Base-by-base conservation (phyloP, 2,113 vertebrate species). In the Sapayoa aenigma region DNA sequence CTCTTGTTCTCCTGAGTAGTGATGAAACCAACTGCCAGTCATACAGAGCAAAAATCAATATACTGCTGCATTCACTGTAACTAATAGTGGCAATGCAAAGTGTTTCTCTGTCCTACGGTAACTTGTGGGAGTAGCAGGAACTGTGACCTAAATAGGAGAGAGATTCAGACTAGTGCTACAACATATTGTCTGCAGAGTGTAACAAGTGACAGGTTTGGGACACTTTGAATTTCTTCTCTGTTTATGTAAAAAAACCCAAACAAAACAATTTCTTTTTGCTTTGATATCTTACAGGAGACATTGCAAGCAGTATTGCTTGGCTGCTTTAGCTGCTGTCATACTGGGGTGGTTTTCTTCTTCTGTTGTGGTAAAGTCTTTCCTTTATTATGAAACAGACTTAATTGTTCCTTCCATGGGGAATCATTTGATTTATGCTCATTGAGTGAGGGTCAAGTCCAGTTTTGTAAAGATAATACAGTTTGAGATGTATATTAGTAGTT, bases 81-180 rank as follows among this genome's bases (percentile, higher is more conserved):
- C 49, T 77, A 31, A 28, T 28, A 78, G 68, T 11, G 19, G 44
- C 30, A 62, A 9, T 60, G 15, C 24, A 74, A 78, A 50, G 74
- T 68, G n/a, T 76, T 95, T 53, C 37, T 78, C 39, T 83, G 75
- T 59, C 81, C 80, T 20, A 3, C 46, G 47, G 55, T 49, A 86
- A 84, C 77, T 84, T 84, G 21, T 65, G 85, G 55, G 79, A 95
- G 82, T 42, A 77, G 82, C 21, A 76, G 66, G 35, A 92, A 33
- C 84, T 89, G 56, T 91, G 91, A 94, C 91, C 91, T 93, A 95
- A 87, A 93, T 96, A 95, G 82, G 67, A 82, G 69, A 74, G 58
- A 75, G 42, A 86, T 60, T 94, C 41, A 85, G 55, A 22, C 50
- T 52, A 60, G 24, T 47, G 63, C 81, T 87, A 37, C 33, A 73